Base-by-base conservation (phyloP, 1,140 invertebrate genomes). In the Vanessa tameamea region DNA sequence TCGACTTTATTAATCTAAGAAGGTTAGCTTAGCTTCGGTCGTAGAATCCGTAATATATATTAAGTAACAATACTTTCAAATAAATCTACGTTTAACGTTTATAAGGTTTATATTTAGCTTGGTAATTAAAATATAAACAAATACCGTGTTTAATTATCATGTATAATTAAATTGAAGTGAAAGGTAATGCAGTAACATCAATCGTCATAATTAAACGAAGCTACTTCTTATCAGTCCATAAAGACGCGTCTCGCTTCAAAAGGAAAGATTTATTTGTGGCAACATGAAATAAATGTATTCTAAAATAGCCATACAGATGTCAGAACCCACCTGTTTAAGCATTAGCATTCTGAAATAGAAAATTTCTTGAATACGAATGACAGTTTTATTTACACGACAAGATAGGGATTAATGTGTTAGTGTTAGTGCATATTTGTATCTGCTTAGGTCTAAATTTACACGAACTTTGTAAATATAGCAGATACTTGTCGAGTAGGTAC, bases 181-280 rank as follows among this genome's bases (percentile, higher is more conserved):
- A 74, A 74, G 55, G 64, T 71, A 71, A 71, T 75, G 69, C 37
- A 67, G 16, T 43, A 70, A 65, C 73, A 75, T 75, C 73, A 71
- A 71, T 71, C 68, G 69, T 66, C 4, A 16, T 75, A 75, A 75
- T 75, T 65, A 75, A 66, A 50, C n/a, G 47, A 23, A 50, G 51
- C 55, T 47, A 66, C 20, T 43, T 53, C 77, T 78, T 78, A 85
- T 85, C 83, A 81, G 72, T 51, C 78, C 77, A 80, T 84, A 81
- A 85, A 86, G 76, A 76, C 64, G 68, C 73, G 76, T 84, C 76
- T 80, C 76, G 80, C 83, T 86, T 87, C 87, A 87, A 89, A 89
- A 87, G 83, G 73, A 81, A 75, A 84, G 80, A 89, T 89, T 86
- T 87, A 87, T 87, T 82, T 81, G 72, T 83, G 79, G 80, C 65